Base-by-base conservation (phyloP, 2,888 invertebrate genomes). In the Dusona sp. region DNA sequence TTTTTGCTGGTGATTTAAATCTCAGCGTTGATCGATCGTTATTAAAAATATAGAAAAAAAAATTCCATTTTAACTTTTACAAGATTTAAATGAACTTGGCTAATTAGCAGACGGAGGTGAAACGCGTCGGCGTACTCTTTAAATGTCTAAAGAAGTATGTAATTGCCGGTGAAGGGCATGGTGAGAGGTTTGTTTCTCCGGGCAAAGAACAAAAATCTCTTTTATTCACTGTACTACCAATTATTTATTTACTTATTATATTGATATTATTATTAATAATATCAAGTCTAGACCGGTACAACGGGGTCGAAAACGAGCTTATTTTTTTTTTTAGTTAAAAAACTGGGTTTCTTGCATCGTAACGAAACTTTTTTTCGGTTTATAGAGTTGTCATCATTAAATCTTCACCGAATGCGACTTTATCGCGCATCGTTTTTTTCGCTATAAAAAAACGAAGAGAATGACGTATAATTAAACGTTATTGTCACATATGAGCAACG, bases 81-180 rank as follows among this genome's bases (percentile, higher is more conserved):
- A 19, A 51, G 51, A 36, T 65, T 16, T 22, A 78, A 78, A 78
- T 51, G 48, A 78, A 51, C 51, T 67, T 38, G 65, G 36, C 65
- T 67, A 67, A 78, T 67, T 65, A 78, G 51, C 36, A 51, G 51
- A 78, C 36, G 51, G 25, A 38, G 65, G 48, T 67, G 65, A 78
- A 78, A 78, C 77, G 64, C 51, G 48, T 22, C 73, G 57, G 73
- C 64, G 64, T n/a, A 48, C 25, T 64, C 22, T 38, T 36, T 16
- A 25, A 65, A 67, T 65, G 65, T 64, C 19, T 36, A 8, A 51
- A 65, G 7, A 65, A 45, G 45, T 29, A 29, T 54, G 19, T 64
- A 42, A 75, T 61, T 75, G 42, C 36, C 19, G 22, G 61, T 16
- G 16, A 36, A 57, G 38, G 25, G 57, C 13, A 64, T 8, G 0